phyloP scores from a whole-genome alignment of 2,797 vertebrate species.

The Hippoglossus hippoglossus region DNA sequence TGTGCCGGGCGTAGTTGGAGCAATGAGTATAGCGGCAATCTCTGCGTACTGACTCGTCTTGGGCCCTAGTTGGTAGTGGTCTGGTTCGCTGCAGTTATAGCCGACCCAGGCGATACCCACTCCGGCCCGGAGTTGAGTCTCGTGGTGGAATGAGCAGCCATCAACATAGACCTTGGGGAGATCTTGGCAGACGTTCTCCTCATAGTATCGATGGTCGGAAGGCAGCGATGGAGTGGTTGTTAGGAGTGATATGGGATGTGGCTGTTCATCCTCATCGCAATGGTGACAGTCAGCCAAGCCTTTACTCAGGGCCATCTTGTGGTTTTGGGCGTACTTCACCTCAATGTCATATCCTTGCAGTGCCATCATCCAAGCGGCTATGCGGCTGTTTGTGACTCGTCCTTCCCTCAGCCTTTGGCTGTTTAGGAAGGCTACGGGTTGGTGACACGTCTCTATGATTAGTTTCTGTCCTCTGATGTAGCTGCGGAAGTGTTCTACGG shows the following conservation, averaged over 20 bases:
- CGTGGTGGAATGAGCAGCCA: not conserved
- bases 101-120: too few species aligned
- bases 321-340: too few species aligned
- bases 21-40: too few species aligned
- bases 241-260: not conserved
- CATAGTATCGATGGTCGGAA: not conserved
- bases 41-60: too few species aligned
- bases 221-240: not conserved
- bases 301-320: too few species aligned
- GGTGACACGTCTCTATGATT: not conserved
- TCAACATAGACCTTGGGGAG: not conserved
- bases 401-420: not conserved
- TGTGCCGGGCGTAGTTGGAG: too few species aligned
- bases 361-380: not conserved
- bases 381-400: not conserved
- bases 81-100: too few species aligned
- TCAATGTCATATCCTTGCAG: not conserved
- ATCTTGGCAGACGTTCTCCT: not conserved
- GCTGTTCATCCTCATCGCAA: not conserved
- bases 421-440: not conserved
- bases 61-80: too few species aligned
- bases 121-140: not conserved
- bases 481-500: constrained; percentile 2
- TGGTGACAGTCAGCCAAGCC: not conserved
- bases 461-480: not conserved